Conservation (phyloP, 2,888 invertebrate genomes). For the Maniola hyperantus region DNA sequence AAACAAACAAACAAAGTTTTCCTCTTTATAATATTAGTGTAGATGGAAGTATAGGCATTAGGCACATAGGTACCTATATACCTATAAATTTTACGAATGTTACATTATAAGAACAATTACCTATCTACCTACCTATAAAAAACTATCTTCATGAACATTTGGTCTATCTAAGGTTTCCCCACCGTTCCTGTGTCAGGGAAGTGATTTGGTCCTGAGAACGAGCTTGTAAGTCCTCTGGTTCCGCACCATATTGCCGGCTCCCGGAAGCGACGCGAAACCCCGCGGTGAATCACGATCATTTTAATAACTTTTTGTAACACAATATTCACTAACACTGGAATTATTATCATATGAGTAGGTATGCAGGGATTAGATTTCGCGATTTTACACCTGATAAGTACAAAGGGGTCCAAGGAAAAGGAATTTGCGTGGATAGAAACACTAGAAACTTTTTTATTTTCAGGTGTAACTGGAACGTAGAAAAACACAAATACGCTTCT, state of each 20-base stretch:
- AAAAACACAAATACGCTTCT: too few species aligned
- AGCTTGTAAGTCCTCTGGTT: slow-evolving; percentile 70
- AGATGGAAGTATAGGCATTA: too few species aligned
- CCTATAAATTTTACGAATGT: too few species aligned
- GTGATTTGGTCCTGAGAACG: slow-evolving; percentile 61
- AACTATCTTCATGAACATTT: slow-evolving; percentile 5
- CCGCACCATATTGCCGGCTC: slow-evolving; percentile 62
- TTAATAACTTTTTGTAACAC: slow-evolving; percentile 47
- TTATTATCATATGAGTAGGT: slow-evolving; percentile 40
- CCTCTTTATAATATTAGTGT: too few species aligned
- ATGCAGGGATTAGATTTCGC: slow-evolving; percentile 32
- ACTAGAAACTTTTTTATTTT: too few species aligned
- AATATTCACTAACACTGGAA: slow-evolving; percentile 40
- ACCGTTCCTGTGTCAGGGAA: slow-evolving; percentile 57
- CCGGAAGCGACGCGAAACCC: slow-evolving; percentile 55
- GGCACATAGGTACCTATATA: too few species aligned
- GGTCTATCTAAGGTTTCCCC: slow-evolving; percentile 62
- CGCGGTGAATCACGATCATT: slow-evolving; percentile 64
- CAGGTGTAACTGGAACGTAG: background rate
- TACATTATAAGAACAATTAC: too few species aligned
- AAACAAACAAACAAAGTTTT: too few species aligned
- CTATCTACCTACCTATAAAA: too few species aligned
- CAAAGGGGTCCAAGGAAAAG: slow-evolving; percentile 1
- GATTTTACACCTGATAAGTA: slow-evolving; percentile 23
- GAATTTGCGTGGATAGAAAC: background rate